Base-by-base conservation (phyloP, 2,797 vertebrate species). In the Alosa sapidissima region DNA sequence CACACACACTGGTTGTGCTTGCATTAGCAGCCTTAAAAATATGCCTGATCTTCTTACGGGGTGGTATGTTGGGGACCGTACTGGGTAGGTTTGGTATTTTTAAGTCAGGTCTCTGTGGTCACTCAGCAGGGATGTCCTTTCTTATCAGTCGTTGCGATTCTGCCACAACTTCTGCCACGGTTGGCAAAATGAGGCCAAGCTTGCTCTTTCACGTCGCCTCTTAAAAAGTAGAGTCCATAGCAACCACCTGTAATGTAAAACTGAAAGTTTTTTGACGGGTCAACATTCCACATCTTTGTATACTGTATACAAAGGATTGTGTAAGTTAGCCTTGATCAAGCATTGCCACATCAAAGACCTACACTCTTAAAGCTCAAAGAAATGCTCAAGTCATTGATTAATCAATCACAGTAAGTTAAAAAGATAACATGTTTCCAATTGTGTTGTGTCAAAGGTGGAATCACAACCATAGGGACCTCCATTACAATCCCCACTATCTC, bases 21-120 rank as follows among this genome's bases (percentile, higher is more conserved):
- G 62, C 55, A 82, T 51, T 68, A 72, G 52, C 85, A 82, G 41
- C 24, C 45, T 81, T 85, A 84, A 87, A 88, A 88, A 89, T 88
- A 88, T 8, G 9, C 58, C 81, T 28, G 49, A 72, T 89, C 86
- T 89, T 28, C 33, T 86, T 89, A 85, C 87, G 0, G 28, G 41
- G 62, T 16, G 1, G 81, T 83, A 83, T 86, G 83, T 58, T 28
- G 47, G 72, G 47, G 60, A 7, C 68, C 52, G 81, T 41, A 41
- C 41, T 2, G 87, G 81, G 55, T 58, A 33, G 11, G 21, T 52
- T 11, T 68, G 84, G 55, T 85, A 82, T 85, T 88, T 88, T 87
- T 83, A 81, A 81, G 78, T 33, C 19, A 21, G 2, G 16, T 48
- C 45, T n/a, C 85, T 62, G 78, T 85, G 33, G 81, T 7, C 68